phyloP scores from a whole-genome alignment of 2,797 vertebrate species.

The Atherinosoma microstoma region DNA sequence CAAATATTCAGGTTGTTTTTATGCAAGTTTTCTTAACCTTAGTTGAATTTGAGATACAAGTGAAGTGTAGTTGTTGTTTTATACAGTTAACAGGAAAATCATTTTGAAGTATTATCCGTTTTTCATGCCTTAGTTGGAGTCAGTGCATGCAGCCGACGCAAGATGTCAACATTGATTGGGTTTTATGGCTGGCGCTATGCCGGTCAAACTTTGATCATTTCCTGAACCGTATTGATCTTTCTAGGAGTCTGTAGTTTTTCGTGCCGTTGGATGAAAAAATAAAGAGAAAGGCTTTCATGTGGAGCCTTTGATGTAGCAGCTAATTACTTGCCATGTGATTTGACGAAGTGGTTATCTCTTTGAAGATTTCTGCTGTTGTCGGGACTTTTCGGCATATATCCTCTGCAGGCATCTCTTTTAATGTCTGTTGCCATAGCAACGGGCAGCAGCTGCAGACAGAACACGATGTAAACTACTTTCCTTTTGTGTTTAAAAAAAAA shows the following conservation, averaged over 20 bases:
- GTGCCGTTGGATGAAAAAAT: slow-evolving; percentile 42
- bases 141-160: slow-evolving; percentile 55
- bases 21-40: slow-evolving; percentile 78
- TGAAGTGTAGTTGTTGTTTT: slow-evolving; percentile 35
- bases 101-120: slow-evolving; percentile 31
- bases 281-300: slow-evolving; percentile 37
- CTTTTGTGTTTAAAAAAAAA: slow-evolving; percentile 42
- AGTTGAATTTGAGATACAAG: slow-evolving; percentile 43
- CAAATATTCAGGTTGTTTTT: slow-evolving; percentile 80
- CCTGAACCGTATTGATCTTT: slow-evolving; percentile 76
- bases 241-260: slow-evolving; percentile 55
- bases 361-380: slow-evolving; percentile 72
- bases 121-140: slow-evolving; percentile 46
- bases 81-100: slow-evolving; percentile 36
- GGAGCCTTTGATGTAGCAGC: slow-evolving; percentile 51
- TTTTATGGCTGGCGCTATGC: slow-evolving; percentile 65
- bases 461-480: slow-evolving; percentile 69
- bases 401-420: slow-evolving; percentile 76
- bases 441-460: slow-evolving; percentile 63
- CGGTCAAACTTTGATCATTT: slow-evolving; percentile 78
- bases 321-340: slow-evolving; percentile 57
- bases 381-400: slow-evolving; percentile 68
- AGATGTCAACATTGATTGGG: slow-evolving; percentile 77
- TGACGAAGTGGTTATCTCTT: slow-evolving; percentile 68
- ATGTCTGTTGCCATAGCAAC: slow-evolving; percentile 85